These are phyloP conservation scores for Poecilia wingei DNA, from an alignment of 2,797 vertebrate genomes.

Conservation along the genomic window DNA sequence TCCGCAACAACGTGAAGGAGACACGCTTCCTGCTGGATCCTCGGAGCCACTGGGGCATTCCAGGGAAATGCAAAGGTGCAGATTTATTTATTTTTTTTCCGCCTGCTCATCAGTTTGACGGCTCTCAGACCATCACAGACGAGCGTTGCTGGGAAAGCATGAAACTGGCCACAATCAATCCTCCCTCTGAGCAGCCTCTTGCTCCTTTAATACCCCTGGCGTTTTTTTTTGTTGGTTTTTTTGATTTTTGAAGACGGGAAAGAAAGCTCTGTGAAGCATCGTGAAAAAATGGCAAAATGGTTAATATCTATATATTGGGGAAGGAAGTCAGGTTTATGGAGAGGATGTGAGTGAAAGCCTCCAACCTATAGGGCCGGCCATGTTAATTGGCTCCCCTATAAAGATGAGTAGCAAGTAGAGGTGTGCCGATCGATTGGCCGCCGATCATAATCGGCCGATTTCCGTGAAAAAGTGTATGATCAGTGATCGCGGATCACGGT, in stretches of 20 bases:
- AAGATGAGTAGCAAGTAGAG: background rate
- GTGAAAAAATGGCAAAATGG: background rate
- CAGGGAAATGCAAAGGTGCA: constrained; percentile 77
- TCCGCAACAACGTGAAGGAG: constrained; percentile 50
- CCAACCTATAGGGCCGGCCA: background rate
- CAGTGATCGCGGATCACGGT: too few relatives aligned
- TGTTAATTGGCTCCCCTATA: background rate
- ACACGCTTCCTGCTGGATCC: constrained; percentile 50
- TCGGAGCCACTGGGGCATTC: constrained; percentile 58
- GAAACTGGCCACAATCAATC: constrained; percentile 75
- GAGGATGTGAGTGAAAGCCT: background rate
- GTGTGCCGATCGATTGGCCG: too few relatives aligned
- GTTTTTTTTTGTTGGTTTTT: too few relatives aligned
- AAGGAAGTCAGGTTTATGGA: background rate
- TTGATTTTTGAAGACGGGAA: constrained; percentile 29
- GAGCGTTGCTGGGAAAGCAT: constrained; percentile 56
- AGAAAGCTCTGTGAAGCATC: constrained; percentile 28
- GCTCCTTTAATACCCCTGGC: constrained; percentile 26
- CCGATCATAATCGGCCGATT: too few relatives aligned
- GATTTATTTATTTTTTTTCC: constrained; percentile 55
- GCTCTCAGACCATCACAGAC: constrained; percentile 68
- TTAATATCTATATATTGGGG: background rate
- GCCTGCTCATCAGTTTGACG: constrained; percentile 77
- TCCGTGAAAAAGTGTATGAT: too few relatives aligned
- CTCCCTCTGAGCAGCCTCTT: constrained; percentile 56